These are phyloP conservation scores for Neostethus bicornis DNA, from an alignment of 2,797 vertebrate genomes.

Conservation along the genomic window DNA sequence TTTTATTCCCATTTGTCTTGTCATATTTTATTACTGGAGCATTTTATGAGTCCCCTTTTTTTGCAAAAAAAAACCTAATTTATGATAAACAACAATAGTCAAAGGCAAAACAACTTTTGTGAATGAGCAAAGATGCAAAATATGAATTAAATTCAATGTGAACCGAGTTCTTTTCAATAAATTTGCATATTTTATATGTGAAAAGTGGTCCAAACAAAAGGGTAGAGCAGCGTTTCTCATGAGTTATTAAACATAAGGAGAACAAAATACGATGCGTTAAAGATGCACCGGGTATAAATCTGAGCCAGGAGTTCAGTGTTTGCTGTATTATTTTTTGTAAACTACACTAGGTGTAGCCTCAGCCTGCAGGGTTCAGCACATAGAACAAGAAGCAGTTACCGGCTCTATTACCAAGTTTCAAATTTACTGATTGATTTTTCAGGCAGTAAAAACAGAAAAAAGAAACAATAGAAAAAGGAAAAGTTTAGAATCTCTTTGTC, in stretches of 20 bases:
- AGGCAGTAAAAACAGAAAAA: conserved; percentile 4
- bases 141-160: not conserved
- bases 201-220: not conserved
- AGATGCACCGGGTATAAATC: conserved; percentile 35
- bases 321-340: conserved; percentile 51
- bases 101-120: conserved; percentile 16
- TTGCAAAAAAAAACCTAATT: conserved; percentile 38
- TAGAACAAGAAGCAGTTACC: conserved; percentile 9
- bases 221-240: not conserved
- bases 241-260: not conserved
- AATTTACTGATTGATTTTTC: conserved; percentile 14
- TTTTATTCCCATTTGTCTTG: conserved; percentile 45
- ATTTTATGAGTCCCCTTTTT: conserved; percentile 33
- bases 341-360: conserved; percentile 43
- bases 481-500: conserved; percentile 37
- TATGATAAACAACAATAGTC: conserved; percentile 40
- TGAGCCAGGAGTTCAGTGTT: conserved; percentile 47
- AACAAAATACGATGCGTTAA: conserved; percentile 34
- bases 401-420: conserved; percentile 11
- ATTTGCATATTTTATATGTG: not conserved
- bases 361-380: conserved; percentile 29
- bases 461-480: conserved; percentile 29
- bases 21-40: conserved; percentile 37
- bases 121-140: conserved; percentile 6
- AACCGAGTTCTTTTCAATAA: conserved; percentile 10